phyloP scores from a whole-genome alignment of 2,113 vertebrate species.

The Ophthalmolycus amberensis region DNA sequence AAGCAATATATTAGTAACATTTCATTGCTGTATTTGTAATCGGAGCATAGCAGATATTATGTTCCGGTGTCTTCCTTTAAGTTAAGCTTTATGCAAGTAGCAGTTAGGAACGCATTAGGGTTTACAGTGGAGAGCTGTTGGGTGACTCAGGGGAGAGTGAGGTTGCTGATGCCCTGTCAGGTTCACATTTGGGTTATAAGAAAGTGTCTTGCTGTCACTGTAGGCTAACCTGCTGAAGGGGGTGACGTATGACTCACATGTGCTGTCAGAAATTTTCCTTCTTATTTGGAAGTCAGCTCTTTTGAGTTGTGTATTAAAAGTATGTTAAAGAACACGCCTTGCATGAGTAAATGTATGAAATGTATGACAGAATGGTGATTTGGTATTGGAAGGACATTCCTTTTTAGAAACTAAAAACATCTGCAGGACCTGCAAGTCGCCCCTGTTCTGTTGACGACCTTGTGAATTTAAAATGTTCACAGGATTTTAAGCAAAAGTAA shows the following conservation, averaged over 20 bases:
- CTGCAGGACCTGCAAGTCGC: background rate
- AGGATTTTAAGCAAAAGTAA: background rate
- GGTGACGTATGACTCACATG: constrained; percentile 56
- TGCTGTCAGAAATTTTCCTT: constrained; percentile 27
- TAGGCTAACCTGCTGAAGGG: constrained; percentile 40
- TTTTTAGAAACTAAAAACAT: background rate
- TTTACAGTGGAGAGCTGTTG: constrained; percentile 48
- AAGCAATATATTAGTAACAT: background rate
- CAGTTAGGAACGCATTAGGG: constrained; percentile 16
- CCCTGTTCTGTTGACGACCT: background rate
- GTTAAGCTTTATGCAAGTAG: constrained; percentile 24
- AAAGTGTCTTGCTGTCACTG: constrained; percentile 65
- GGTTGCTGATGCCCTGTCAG: constrained; percentile 59
- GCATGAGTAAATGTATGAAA: background rate
- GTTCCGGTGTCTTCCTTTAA: constrained; percentile 20
- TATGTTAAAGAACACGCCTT: background rate
- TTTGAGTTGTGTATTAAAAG: constrained; percentile 36
- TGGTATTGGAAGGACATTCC: background rate
- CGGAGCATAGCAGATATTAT: background rate
- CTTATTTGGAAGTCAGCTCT: constrained; percentile 50
- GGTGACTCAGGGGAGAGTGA: constrained; percentile 60
- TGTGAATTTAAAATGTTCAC: background rate
- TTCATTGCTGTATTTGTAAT: background rate
- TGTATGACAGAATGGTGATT: background rate
- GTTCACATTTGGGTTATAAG: constrained; percentile 61